Evolutionary conservation across 30 jellyfish, hydroid and myxozoan species (phyloP).

Genomic region (Phacellophora camtschatica): DNA sequence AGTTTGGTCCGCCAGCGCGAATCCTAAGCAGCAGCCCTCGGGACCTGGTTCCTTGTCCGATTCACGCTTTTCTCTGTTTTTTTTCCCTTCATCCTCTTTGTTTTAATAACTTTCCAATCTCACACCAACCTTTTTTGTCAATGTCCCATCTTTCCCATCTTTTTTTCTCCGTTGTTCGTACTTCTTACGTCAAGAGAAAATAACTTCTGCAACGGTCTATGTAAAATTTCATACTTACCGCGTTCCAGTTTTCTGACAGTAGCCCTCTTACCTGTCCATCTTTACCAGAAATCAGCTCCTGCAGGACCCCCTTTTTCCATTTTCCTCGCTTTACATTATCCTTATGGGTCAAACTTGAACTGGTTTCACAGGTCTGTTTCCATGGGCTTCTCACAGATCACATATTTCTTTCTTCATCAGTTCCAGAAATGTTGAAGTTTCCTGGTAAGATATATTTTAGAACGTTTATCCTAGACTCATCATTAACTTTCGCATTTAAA

Average conservation of each 20-base stretch:
- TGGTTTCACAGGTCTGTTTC: neutral
- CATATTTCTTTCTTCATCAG: neutral
- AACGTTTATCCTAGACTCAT: neutral
- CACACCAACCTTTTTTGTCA: no score
- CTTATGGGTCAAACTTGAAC: neutral
- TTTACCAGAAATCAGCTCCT: conserved; percentile 3
- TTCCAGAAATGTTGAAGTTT: no score
- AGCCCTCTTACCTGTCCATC: conserved; percentile 7
- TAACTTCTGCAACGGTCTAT: neutral
- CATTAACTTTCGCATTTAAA: neutral
- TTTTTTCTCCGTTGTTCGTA: neutral
- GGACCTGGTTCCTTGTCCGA: no score
- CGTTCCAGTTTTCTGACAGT: neutral
- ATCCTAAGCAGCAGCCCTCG: no score
- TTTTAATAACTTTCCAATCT: no score
- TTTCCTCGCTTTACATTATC: neutral
- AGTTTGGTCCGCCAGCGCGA: no score
- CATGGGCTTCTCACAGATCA: neutral
- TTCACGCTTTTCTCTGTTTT: no score
- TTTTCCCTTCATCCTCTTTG: no score
- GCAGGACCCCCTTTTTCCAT: neutral
- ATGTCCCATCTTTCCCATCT: no score
- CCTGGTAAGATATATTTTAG: neutral
- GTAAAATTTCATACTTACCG: conserved; percentile 2
- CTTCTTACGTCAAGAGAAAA: neutral